Evolutionary conservation across 2,888 invertebrate species (phyloP).

Genomic region (Steromphala cineraria): DNA sequence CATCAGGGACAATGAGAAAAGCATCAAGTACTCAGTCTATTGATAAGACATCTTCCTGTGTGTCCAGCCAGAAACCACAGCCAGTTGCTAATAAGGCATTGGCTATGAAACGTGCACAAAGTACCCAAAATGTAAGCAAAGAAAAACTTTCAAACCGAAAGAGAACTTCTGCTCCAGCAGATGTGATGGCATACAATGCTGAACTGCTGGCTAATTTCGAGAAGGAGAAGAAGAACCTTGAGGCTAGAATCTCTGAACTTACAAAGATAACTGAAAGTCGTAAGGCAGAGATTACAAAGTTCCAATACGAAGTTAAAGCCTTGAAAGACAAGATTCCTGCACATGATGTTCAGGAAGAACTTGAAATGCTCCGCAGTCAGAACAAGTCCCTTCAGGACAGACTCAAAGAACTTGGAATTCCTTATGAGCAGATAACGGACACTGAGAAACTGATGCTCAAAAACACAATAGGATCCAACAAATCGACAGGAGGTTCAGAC

Average conservation of each 20-base stretch:
- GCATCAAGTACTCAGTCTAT: constrained; percentile 73
- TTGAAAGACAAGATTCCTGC: constrained; percentile 69
- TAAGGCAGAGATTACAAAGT: constrained; percentile 76
- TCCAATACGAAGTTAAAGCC: constrained; percentile 75
- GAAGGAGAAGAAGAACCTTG: constrained; percentile 74
- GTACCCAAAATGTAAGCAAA: constrained; percentile 73
- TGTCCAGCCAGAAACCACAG: constrained; percentile 25
- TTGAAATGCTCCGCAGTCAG: constrained; percentile 71
- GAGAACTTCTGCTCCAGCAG: constrained; percentile 69
- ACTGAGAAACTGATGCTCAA: constrained; percentile 74
- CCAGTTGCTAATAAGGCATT: constrained; percentile 42
- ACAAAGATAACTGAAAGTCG: constrained; percentile 75
- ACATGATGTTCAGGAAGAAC: constrained; percentile 64
- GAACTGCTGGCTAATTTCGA: constrained; percentile 75
- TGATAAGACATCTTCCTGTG: constrained; percentile 45
- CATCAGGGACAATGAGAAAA: constrained; percentile 65
- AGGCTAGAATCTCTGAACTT: constrained; percentile 75
- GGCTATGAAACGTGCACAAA: constrained; percentile 70
- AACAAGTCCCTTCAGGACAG: constrained; percentile 73
- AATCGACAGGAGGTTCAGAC: constrained; percentile 36
- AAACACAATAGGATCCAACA: constrained; percentile 35
- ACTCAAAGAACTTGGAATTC: constrained; percentile 73
- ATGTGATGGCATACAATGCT: constrained; percentile 74
- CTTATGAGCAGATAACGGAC: constrained; percentile 75
- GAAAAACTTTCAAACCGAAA: constrained; percentile 58